Evolutionary conservation across 2,113 vertebrate species (phyloP).

Genomic region (Catharus bicknelli): DNA sequence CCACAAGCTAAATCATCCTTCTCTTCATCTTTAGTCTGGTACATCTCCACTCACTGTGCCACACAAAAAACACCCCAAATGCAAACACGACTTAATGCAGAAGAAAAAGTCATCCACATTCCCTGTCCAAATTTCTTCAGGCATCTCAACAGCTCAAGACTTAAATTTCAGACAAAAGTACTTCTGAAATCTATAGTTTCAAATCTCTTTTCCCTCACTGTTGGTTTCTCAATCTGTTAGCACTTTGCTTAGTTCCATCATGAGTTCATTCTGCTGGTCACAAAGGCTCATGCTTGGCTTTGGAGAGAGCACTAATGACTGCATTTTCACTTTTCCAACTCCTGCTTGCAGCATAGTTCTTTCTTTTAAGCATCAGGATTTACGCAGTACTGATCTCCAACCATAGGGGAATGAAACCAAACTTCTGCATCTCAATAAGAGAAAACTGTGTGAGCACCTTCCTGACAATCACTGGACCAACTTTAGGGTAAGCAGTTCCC

Average conservation of each 20-base stretch:
- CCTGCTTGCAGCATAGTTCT: background rate
- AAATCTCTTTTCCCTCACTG: background rate
- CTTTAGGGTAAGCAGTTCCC: background rate
- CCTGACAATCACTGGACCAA: background rate
- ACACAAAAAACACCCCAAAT: background rate
- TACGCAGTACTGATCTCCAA: background rate
- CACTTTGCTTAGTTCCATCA: background rate
- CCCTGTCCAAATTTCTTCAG: background rate
- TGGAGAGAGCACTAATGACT: background rate
- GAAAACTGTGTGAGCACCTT: background rate
- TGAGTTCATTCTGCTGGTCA: background rate
- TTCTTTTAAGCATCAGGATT: background rate
- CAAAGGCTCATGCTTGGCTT: background rate
- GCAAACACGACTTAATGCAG: background rate
- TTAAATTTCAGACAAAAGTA: background rate
- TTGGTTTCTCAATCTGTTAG: background rate
- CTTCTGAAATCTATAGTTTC: background rate
- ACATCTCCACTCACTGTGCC: background rate
- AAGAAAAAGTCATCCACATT: background rate
- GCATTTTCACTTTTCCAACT: background rate
- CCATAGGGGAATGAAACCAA: rapidly evolving
- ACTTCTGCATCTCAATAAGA: background rate
- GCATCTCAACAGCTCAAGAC: background rate
- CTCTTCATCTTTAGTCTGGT: background rate
- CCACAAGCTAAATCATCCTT: background rate